Evolutionary conservation across 1,140 invertebrate genomes (phyloP).

Genomic region (Drosophila insularis): DNA sequence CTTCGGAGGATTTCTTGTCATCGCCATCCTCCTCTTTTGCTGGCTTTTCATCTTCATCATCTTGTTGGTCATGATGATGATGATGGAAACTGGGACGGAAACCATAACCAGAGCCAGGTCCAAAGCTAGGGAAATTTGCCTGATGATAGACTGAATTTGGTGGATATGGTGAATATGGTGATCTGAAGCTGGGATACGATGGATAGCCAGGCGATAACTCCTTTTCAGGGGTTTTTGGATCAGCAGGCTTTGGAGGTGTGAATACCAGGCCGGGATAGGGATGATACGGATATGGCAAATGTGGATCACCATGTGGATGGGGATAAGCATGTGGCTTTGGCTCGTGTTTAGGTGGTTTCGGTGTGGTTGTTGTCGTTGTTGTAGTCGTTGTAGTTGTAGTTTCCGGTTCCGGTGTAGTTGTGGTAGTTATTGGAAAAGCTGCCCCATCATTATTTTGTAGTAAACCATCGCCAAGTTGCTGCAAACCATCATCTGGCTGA

Average conservation of each 20-base stretch:
- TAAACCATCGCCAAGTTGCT: constrained; percentile 36
- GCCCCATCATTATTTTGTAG: not conserved
- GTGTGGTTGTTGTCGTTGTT: constrained; percentile 36
- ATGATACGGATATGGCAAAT: constrained; percentile 18
- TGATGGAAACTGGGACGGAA: not conserved
- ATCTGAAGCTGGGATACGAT: constrained; percentile 25
- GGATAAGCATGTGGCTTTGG: constrained; percentile 14
- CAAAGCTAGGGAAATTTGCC: not conserved
- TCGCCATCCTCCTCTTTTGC: not conserved
- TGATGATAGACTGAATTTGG: constrained; percentile 2
- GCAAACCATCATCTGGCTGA: constrained; percentile 25
- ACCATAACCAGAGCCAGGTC: constrained; percentile 11
- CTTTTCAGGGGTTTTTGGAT: constrained; percentile 3
- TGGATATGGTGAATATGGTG: constrained; percentile 38
- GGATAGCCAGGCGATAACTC: constrained; percentile 22
- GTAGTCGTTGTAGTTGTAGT: constrained; percentile 45
- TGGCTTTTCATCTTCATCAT: constrained; percentile 21
- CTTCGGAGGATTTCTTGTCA: not conserved
- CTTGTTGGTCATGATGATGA: not conserved
- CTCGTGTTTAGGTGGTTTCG: constrained; percentile 33
- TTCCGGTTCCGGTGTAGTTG: constrained; percentile 33
- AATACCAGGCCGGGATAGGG: constrained; percentile 2
- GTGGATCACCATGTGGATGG: not conserved
- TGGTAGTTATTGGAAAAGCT: constrained; percentile 38
- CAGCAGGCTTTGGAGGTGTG: not conserved